phyloP scores from a whole-genome alignment of 2,797 vertebrate species.

The Acanthornis magna region DNA sequence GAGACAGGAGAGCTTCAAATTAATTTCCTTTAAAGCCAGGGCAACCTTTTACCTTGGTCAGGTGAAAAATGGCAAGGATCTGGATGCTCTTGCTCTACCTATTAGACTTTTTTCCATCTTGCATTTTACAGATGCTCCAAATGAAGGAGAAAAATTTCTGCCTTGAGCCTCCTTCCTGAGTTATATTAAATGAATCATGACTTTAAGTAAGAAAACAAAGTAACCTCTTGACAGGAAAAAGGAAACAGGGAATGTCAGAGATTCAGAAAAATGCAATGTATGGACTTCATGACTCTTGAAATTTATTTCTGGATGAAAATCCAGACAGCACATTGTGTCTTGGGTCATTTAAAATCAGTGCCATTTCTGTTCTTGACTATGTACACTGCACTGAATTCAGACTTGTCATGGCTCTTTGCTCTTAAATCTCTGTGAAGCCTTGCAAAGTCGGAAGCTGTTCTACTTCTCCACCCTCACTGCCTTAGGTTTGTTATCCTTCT shows the following conservation, averaged over 20 bases:
- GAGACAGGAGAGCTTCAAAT: neutral
- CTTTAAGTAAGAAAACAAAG: neutral
- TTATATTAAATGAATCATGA: neutral
- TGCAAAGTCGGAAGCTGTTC: neutral
- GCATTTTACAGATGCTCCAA: neutral
- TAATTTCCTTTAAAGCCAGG: neutral
- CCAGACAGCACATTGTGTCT: neutral
- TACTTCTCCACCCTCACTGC: neutral
- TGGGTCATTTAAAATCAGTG: neutral
- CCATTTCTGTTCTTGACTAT: neutral
- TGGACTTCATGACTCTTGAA: neutral
- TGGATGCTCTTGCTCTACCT: neutral
- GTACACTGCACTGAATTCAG: neutral
- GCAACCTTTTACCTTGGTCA: neutral
- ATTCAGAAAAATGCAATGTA: neutral
- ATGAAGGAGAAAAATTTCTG: neutral
- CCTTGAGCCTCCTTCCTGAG: neutral
- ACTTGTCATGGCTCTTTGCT: neutral
- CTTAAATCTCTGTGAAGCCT: neutral
- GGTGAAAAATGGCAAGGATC: neutral
- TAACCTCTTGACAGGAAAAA: neutral
- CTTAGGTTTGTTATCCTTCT: neutral
- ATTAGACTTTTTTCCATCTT: neutral
- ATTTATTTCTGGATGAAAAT: neutral
- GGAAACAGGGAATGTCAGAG: neutral